Base-by-base conservation (phyloP, 1,140 invertebrate species). In the Rhagoletis zephyria region DNA sequence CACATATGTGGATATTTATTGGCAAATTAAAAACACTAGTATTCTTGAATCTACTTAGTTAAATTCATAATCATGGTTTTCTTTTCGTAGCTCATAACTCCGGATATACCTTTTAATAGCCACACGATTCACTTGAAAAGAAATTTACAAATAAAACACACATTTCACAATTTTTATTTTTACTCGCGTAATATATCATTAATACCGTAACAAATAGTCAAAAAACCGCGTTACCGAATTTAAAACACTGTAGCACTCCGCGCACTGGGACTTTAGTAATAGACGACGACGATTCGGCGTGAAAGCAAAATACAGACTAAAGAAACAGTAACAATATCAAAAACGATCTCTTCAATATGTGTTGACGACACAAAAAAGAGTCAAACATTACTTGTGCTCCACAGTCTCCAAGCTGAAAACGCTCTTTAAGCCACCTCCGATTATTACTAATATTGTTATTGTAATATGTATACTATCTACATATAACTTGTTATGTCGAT, bases 231-330 rank as follows among this genome's bases (percentile, higher is more conserved):
- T 81, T 30, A 81, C 51, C 51, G 16, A n/a, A 56, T 59, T 2
- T 12, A 59, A 81, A 19, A 56, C 74, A 51, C 16, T 74, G 1
- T 48, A 74, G 48, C 40, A 74, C 70, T 48, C 70, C 45, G 74
- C 12, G 2, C 45, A 81, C 48, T 56, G 48, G 3, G 74, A 51
- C 16, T 56, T 81, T n/a, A 81, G 7, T 59, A 59, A 56, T 42
- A 56, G 19, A 56, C 5, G 16, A 56, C 48, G 48, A 56, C 48
- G n/a, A 51, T 12, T 9, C 48, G 4, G 16, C 48, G 48, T 56
- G 74, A 81, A 81, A 81, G 16, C 48, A 10, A 81, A 81, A 56
- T 59, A 16, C 74, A 59, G 74, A 81, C 74, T 81, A 81, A 77
- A 77, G 48, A 5, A 51, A 74, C 40, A 74, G 48, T 7, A 51